Base-by-base conservation (phyloP, 1,140 invertebrate genomes). In the Chironomus striatipennis region DNA sequence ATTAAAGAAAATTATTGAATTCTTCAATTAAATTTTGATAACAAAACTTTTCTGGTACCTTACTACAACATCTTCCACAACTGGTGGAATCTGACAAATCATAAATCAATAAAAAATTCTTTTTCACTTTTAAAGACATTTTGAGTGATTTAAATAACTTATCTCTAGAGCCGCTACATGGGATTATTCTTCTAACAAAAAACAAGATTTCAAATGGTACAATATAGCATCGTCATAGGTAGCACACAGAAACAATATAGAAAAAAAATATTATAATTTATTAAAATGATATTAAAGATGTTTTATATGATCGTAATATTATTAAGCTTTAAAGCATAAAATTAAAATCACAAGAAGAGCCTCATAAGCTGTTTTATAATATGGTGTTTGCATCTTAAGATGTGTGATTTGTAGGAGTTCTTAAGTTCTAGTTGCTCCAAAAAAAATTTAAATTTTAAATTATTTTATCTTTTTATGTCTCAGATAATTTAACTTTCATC, bases 201-300 rank as follows among this genome's bases (percentile, higher is more conserved):
- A 12, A n/a, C 43, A 57, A 57, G n/a, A 57, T 5, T n/a, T 57
- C 12, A n/a, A 57, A n/a, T 57, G n/a, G 15, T 57, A n/a, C 47
- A 57, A 57, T 57, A 57, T 12, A 57, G 12, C 12, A 57, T 57
- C 47, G 12, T 15, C 47, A n/a, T n/a, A 57, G n/a, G n/a, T n/a
- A 57, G 12, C 5, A 57, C 12, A 57, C 12, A 47, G 5, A 15
- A 57, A 47, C 9, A 47, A 47, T 9, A 9, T 2, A 15, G 6
- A 15, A 47, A 15, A 57, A 57, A 57, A 57, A 15, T 57, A 57
- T 57, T 57, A 12, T 57, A 57, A 57, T 57, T 57, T 57, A 57
- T 57, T 57, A 15, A 57, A 57, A 57, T 57, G 47, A 57, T n/a
- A 57, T 57, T n/a, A 57, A 57, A 57, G n/a, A 57, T 57, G n/a